Conservation (phyloP, 53 echinoderm and acorn worm species). For the Antedon mediterranea region DNA sequence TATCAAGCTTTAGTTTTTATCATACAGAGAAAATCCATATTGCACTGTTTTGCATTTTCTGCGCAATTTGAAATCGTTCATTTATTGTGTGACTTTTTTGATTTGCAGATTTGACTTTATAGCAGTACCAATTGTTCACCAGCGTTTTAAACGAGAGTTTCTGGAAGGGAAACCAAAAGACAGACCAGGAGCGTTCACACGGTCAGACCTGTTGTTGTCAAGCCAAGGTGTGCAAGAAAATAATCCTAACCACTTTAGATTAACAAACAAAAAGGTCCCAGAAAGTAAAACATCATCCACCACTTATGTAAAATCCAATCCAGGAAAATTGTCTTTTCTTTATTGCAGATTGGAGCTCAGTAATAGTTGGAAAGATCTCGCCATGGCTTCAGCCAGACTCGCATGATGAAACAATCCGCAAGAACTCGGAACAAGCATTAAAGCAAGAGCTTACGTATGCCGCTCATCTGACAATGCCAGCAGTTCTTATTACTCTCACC, state of each 20-base stretch:
- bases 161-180: constrained; percentile 88
- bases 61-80: too few species aligned
- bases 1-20: too few species aligned
- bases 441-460: constrained; percentile 88
- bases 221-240: constrained; percentile 56
- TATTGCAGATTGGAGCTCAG: constrained; percentile 81
- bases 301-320: background rate
- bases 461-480: constrained; percentile 87
- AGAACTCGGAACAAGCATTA: constrained; percentile 79
- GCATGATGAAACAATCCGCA: constrained; percentile 50
- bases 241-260: background rate
- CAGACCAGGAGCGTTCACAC: constrained; percentile 83
- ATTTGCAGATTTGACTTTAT: constrained; percentile 81
- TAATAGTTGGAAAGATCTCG: constrained; percentile 89
- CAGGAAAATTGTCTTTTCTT: background rate
- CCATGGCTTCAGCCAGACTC: constrained; percentile 83
- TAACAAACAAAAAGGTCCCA: background rate
- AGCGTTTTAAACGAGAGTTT: constrained; percentile 87
- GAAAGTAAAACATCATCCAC: background rate
- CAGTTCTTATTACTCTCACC: constrained; percentile 62
- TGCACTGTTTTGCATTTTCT: too few species aligned
- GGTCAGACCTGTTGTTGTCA: constrained; percentile 82
- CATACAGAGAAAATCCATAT: too few species aligned
- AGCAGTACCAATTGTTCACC: constrained; percentile 91
- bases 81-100: background rate